phyloP scores from a whole-genome alignment of 1,140 invertebrate genomes.

The Leptonema lineaticorne region DNA sequence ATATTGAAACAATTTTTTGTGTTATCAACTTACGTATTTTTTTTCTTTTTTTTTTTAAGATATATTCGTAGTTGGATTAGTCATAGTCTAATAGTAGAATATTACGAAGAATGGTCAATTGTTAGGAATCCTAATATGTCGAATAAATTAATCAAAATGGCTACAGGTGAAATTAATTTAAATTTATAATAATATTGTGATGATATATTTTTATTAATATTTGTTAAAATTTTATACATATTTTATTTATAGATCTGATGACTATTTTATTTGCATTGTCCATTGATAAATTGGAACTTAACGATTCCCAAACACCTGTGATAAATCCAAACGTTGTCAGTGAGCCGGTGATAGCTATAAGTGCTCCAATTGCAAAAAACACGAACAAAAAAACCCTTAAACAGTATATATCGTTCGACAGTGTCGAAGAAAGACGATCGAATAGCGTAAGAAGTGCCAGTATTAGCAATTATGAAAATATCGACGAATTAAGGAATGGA shows the following conservation, averaged over 20 bases:
- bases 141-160: conserved; percentile 75
- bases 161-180: conserved; percentile 64
- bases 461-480: not conserved
- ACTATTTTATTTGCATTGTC: conserved; percentile 88
- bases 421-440: conserved; percentile 56
- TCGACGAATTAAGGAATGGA: conserved; percentile 51
- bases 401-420: conserved; percentile 56
- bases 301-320: conserved; percentile 56
- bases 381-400: conserved; percentile 50
- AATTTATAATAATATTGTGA: conserved; percentile 14
- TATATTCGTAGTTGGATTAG: conserved; percentile 75
- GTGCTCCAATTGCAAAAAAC: conserved; percentile 50
- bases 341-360: conserved; percentile 59
- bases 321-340: conserved; percentile 45
- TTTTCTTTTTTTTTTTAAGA: conserved; percentile 45
- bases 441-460: conserved; percentile 55
- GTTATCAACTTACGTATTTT: not conserved
- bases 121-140: conserved; percentile 73
- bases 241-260: conserved; percentile 65
- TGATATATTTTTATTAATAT: conserved; percentile 25
- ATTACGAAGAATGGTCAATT: conserved; percentile 85
- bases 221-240: conserved; percentile 35
- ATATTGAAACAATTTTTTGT: no score
- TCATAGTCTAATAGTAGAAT: conserved; percentile 65
- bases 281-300: conserved; percentile 82